A percentile compares a stretch with the other conserved stretches of the same genome.
Evolutionary conservation across 2,797 vertebrate genomes (phyloP).

Genomic region (Huso huso): DNA sequence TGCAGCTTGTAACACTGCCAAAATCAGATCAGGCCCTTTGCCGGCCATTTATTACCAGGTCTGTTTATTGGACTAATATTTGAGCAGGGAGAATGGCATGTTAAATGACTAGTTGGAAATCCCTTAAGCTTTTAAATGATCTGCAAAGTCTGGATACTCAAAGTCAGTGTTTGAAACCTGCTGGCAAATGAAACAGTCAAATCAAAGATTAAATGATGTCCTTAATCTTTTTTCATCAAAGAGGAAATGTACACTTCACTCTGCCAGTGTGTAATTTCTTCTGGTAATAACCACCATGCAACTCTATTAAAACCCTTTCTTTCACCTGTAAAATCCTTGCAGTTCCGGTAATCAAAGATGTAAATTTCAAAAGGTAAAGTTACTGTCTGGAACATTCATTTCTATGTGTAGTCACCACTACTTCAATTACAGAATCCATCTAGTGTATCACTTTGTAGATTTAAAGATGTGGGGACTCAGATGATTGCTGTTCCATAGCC

Average conservation of each 20-base stretch:
- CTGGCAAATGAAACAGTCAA: slow-evolving; percentile 30
- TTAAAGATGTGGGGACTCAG: too few relatives aligned
- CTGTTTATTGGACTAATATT: slow-evolving; percentile 71
- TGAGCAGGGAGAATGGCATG: slow-evolving; percentile 63
- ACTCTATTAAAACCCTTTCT: background rate
- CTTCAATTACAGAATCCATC: too few relatives aligned
- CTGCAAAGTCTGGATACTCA: slow-evolving; percentile 55
- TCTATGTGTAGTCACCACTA: too few relatives aligned
- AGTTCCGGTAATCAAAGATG: background rate
- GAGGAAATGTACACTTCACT: background rate
- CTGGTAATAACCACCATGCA: background rate
- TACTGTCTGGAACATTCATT: background rate
- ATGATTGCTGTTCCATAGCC: too few relatives aligned
- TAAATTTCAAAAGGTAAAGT: background rate
- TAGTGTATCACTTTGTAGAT: too few relatives aligned
- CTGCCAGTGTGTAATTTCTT: background rate
- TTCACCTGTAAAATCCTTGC: background rate
- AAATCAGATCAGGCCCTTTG: slow-evolving; percentile 51
- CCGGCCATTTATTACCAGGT: slow-evolving; percentile 40
- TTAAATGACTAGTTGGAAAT: slow-evolving; percentile 63
- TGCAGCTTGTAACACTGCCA: slow-evolving; percentile 62
- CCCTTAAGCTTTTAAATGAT: slow-evolving; percentile 64
- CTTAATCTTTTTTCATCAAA: slow-evolving; percentile 4
- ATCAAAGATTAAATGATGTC: background rate
- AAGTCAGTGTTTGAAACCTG: slow-evolving; percentile 44